A percentile compares a stretch with the other conserved stretches of the same genome.
Evolutionary conservation across 2,797 vertebrate species (phyloP).

Genomic region (Pantherophis vulpinus): DNA sequence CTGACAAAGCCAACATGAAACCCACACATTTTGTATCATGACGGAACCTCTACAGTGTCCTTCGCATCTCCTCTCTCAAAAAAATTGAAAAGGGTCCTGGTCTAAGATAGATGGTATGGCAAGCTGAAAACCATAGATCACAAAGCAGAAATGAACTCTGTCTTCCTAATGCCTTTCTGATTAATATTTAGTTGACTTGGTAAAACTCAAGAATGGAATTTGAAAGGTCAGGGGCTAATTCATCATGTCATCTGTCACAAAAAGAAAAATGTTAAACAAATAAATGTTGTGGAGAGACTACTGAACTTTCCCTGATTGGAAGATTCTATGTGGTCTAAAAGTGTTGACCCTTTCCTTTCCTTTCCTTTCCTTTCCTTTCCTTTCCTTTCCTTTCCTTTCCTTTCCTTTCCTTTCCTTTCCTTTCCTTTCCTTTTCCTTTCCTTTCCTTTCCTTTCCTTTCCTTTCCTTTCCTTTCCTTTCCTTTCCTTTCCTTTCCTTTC

Average conservation of each 20-base stretch:
- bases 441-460: too few relatives aligned
- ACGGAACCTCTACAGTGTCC: background rate
- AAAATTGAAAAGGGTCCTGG: background rate
- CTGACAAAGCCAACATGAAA: background rate
- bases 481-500: too few relatives aligned
- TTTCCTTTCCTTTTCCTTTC: background rate
- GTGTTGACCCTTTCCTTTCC: background rate
- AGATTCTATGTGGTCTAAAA: background rate
- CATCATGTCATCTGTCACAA: background rate
- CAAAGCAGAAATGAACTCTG: background rate
- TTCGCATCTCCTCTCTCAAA: background rate
- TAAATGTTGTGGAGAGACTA: constrained; percentile 19
- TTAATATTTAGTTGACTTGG: background rate
- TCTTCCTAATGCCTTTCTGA: constrained; percentile 9
- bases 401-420: too few relatives aligned
- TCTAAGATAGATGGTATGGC: background rate
- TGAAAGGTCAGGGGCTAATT: constrained; percentile 19
- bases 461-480: background rate
- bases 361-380: constrained; percentile 13
- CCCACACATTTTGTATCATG: background rate
- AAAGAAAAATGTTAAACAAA: constrained; percentile 38
- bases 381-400: too few relatives aligned
- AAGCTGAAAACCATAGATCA: constrained; percentile 16
- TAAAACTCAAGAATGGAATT: constrained; percentile 28
- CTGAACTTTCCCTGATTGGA: constrained; percentile 22